A percentile compares a stretch with the other conserved stretches of the same genome.
These are phyloP conservation scores for Entomobrya proxima DNA, from an alignment of 2,888 invertebrate genomes.

Conservation along the genomic window DNA sequence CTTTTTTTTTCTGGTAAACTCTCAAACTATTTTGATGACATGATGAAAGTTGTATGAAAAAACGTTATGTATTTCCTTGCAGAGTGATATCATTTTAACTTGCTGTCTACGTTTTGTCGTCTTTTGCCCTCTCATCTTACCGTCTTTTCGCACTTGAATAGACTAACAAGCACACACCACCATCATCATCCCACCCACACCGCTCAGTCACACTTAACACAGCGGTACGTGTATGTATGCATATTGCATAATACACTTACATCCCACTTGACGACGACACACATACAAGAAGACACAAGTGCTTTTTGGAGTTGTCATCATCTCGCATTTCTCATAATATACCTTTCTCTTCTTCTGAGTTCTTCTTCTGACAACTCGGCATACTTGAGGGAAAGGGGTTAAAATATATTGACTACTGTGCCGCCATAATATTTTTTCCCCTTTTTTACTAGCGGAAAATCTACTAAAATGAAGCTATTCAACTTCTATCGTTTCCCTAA, in stretches of 20 bases:
- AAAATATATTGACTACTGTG: background rate
- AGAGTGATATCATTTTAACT: background rate
- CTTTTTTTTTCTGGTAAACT: too few relatives aligned
- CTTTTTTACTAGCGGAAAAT: background rate
- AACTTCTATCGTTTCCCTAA: conserved; percentile 53
- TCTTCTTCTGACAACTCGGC: background rate
- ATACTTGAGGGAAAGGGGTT: background rate
- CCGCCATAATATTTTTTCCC: background rate
- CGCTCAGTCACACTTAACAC: background rate
- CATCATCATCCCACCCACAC: background rate
- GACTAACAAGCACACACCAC: background rate
- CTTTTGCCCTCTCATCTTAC: conserved; percentile 12
- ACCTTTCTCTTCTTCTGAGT: background rate
- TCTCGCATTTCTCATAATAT: background rate
- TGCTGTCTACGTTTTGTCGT: background rate
- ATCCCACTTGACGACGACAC: background rate
- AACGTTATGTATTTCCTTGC: too few relatives aligned
- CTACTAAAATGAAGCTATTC: conserved; percentile 45
- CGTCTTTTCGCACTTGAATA: conserved; percentile 9
- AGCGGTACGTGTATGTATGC: background rate
- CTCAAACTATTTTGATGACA: too few relatives aligned
- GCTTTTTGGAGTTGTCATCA: background rate
- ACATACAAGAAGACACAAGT: background rate
- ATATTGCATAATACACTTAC: background rate
- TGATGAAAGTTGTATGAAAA: too few relatives aligned